These are phyloP conservation scores for Pantherophis alleghaniensis DNA, from an alignment of 2,797 vertebrate species.

Conservation along the genomic window DNA sequence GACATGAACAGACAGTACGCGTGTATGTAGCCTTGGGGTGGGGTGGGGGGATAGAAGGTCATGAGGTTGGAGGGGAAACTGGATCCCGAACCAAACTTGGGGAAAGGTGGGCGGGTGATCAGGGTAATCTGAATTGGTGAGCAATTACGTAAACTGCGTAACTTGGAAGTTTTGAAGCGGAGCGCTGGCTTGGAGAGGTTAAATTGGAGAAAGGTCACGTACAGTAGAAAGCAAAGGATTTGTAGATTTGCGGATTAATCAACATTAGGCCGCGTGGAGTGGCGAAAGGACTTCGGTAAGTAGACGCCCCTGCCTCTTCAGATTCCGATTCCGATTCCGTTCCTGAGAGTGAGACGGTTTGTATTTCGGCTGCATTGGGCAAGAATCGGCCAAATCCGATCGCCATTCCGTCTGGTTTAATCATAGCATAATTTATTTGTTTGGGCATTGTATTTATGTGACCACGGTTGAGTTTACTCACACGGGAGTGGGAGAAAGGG, in stretches of 20 bases:
- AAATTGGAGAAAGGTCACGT: not conserved
- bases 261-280: not conserved
- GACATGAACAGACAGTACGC: rapidly evolving
- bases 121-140: not conserved
- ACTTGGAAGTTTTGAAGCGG: not conserved
- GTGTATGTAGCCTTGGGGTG: not conserved
- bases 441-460: not conserved
- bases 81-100: not conserved
- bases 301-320: not conserved
- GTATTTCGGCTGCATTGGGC: not conserved
- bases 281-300: not conserved
- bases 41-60: too few species aligned
- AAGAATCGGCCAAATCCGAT: not conserved
- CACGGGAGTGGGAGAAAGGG: not conserved
- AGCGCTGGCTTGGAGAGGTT: not conserved
- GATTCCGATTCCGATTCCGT: not conserved
- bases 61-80: rapidly evolving
- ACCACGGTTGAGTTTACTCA: not conserved
- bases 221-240: not conserved
- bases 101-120: too few species aligned
- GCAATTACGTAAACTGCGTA: not conserved
- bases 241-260: not conserved
- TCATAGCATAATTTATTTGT: not conserved
- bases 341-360: not conserved
- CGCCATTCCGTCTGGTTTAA: not conserved